A percentile compares a stretch with the other conserved stretches of the same genome.
Evolutionary conservation across 2,888 invertebrate genomes (phyloP).

Genomic region (Stenodera caucasica): DNA sequence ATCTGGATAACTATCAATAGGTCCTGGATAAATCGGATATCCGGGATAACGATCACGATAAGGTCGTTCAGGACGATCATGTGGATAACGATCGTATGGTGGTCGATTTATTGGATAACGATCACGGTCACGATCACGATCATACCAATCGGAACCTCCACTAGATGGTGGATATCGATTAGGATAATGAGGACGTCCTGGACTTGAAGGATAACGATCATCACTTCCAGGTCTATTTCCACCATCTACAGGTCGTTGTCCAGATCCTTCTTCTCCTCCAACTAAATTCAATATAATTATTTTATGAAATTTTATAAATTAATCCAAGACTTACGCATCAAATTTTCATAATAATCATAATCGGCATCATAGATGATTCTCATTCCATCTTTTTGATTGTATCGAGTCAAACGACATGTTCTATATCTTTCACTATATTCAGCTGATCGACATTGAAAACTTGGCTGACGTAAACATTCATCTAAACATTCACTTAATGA

Average conservation of each 20-base stretch:
- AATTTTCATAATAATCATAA: conserved; percentile 90
- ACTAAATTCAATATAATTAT: conserved; percentile 30
- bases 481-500: conserved; percentile 88
- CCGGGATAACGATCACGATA: conserved; percentile 37
- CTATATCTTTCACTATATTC: conserved; percentile 85
- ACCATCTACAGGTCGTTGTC: conserved; percentile 41
- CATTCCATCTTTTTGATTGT: conserved; percentile 86
- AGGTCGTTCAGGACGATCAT: conserved; percentile 27
- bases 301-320: conserved; percentile 14
- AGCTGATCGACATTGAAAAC: conserved; percentile 86
- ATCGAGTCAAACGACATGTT: conserved; percentile 81
- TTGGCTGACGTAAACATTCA: conserved; percentile 85
- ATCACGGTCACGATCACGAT: conserved; percentile 16
- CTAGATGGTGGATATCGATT: conserved; percentile 27
- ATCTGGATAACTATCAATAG: conserved; percentile 51
- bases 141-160: neutral
- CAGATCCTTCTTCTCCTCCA: conserved; percentile 45
- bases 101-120: conserved; percentile 36
- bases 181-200: conserved; percentile 34
- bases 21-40: conserved; percentile 15
- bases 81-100: conserved; percentile 35
- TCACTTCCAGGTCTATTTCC: conserved; percentile 31
- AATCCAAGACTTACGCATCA: conserved; percentile 75
- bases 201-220: conserved; percentile 30
- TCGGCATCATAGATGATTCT: conserved; percentile 87